A percentile compares a stretch with the other conserved stretches of the same genome.
Conservation (phyloP, 1,140 invertebrate genomes). For the Chlorops oryzae region DNA sequence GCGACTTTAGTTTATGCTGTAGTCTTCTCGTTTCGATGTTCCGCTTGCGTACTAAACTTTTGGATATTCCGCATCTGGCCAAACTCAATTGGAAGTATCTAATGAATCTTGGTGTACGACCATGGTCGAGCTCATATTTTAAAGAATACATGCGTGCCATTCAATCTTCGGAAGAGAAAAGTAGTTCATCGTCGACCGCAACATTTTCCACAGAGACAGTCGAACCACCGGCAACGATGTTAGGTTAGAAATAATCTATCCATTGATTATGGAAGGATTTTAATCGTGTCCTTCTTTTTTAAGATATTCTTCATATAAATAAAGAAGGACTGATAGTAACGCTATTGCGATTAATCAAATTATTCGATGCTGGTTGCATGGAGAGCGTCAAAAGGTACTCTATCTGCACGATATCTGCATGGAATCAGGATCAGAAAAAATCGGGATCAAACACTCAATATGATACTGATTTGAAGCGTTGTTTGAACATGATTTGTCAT, state of each 20-base stretch:
- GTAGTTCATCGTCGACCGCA: not conserved
- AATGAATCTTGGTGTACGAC: slow-evolving; percentile 21
- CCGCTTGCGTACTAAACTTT: slow-evolving; percentile 15
- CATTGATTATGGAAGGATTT: not conserved
- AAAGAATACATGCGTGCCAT: slow-evolving; percentile 16
- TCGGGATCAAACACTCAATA: not conserved
- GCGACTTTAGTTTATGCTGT: slow-evolving; percentile 19
- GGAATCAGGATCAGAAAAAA: slow-evolving; percentile 20
- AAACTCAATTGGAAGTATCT: slow-evolving; percentile 34
- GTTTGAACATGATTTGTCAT: slow-evolving; percentile 29
- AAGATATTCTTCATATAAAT: slow-evolving; percentile 27
- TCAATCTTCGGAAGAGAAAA: not conserved
- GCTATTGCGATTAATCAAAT: slow-evolving; percentile 29
- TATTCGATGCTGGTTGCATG: slow-evolving; percentile 34
- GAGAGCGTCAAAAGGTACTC: slow-evolving; percentile 37
- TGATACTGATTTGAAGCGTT: slow-evolving; percentile 12
- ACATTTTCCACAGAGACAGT: slow-evolving; percentile 25
- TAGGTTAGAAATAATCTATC: slow-evolving; percentile 20
- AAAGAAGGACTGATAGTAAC: slow-evolving; percentile 27
- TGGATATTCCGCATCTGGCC: slow-evolving; percentile 19
- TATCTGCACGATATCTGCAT: slow-evolving; percentile 31
- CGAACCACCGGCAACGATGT: slow-evolving; percentile 25
- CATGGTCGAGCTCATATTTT: slow-evolving; percentile 31
- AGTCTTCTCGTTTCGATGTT: slow-evolving; percentile 24
- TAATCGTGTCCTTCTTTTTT: not conserved